These are phyloP conservation scores for Notiomystis cincta DNA, from an alignment of 2,113 vertebrate genomes.

Conservation along the genomic window DNA sequence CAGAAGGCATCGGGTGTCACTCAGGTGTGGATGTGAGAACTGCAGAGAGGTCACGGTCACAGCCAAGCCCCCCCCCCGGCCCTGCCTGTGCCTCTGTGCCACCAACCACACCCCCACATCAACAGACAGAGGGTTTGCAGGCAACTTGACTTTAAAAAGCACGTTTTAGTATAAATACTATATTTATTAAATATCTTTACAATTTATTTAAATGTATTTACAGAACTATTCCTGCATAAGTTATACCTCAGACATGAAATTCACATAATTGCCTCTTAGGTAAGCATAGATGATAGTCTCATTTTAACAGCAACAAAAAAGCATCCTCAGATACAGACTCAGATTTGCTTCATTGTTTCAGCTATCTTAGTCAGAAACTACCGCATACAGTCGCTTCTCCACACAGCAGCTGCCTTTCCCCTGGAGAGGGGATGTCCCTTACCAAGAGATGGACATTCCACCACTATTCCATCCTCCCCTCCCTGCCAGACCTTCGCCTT, in stretches of 20 bases:
- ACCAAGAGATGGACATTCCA: neutral
- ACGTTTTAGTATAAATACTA: slow-evolving; percentile 89
- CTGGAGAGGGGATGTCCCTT: neutral
- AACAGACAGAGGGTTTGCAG: neutral
- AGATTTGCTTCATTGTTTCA: slow-evolving; percentile 24
- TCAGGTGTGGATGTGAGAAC: neutral
- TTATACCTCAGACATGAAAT: slow-evolving; percentile 80
- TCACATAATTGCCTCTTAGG: slow-evolving; percentile 74
- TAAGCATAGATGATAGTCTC: slow-evolving; percentile 78
- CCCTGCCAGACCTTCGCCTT: neutral
- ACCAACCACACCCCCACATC: neutral
- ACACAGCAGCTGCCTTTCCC: neutral
- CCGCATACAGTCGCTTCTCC: slow-evolving; percentile 36
- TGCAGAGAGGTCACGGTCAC: accelerated
- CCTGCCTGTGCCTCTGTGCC: neutral
- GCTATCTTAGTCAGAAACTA: slow-evolving; percentile 63
- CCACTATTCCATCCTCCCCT: neutral
- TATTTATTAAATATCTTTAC: slow-evolving; percentile 96
- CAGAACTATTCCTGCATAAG: slow-evolving; percentile 85
- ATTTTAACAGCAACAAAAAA: slow-evolving; percentile 66
- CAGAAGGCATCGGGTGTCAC: neutral
- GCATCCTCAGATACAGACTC: slow-evolving; percentile 71
- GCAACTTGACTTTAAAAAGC: neutral
- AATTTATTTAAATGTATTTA: slow-evolving; percentile 86
- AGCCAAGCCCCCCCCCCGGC: neutral